Conservation (phyloP, 2,113 vertebrate genomes). For the Hydrolagus affinis region DNA sequence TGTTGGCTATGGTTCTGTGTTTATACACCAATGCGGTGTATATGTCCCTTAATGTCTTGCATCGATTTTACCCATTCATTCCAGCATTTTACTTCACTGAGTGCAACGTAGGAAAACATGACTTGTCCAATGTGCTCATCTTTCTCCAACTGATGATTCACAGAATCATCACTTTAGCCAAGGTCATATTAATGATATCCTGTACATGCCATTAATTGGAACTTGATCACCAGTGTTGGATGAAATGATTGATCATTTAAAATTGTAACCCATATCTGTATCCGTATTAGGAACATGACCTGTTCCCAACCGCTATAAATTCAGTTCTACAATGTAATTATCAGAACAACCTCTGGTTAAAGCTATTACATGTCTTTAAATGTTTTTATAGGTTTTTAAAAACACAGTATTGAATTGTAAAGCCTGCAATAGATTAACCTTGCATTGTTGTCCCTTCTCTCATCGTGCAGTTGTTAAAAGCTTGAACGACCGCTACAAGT, state of each 20-base stretch:
- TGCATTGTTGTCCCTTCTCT: background rate
- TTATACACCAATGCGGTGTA: too few relatives aligned
- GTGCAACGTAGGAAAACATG: too few relatives aligned
- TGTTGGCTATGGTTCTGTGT: too few relatives aligned
- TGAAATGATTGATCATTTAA: background rate
- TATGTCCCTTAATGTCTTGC: too few relatives aligned
- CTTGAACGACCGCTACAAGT: constrained; percentile 89
- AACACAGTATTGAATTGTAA: background rate
- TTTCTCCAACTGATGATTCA: background rate
- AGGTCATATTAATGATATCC: background rate
- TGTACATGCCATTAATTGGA: background rate
- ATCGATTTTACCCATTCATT: too few relatives aligned
- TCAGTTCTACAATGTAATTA: background rate
- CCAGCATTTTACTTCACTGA: too few relatives aligned
- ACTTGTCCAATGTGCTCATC: background rate
- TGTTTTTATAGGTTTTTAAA: background rate
- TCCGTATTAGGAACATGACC: background rate
- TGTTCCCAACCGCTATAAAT: background rate
- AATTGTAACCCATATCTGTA: background rate
- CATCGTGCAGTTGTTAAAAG: constrained; percentile 75
- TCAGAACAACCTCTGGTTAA: background rate
- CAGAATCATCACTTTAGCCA: background rate
- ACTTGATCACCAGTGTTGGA: background rate
- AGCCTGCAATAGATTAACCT: background rate
- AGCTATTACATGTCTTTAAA: background rate